Base-by-base conservation (phyloP, 2,113 vertebrate genomes). In the Gnathonemus echidnorhynchus region DNA sequence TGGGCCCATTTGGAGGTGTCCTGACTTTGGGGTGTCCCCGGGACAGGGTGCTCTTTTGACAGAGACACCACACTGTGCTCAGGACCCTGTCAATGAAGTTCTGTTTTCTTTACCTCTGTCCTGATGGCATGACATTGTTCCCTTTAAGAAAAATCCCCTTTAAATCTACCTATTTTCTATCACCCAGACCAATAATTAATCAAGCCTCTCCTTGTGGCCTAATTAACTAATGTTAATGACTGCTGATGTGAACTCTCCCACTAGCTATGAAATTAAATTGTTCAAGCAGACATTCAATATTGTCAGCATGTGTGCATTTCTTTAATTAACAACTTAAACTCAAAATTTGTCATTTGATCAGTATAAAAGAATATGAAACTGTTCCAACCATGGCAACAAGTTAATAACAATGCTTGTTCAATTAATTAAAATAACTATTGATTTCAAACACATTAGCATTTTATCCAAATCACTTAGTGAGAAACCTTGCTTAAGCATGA, bases 361-460 rank as follows among this genome's bases (percentile, higher is more conserved):
- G 50, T 35, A 39, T 19, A 53, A 87, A 87, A 56, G 7, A 87
- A 53, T 19, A 53, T 21, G 46, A 85, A 48, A 85, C 39, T 85
- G 39, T 48, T 45, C 21, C 39, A 42, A 24, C 42, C 83, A 85
- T 45, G 45, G 19, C 24, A 52, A 53, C 31, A 48, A 35, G 49
- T 35, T 53, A 45, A 46, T 46, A 27, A 15, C 24, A n/a, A 21
- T 21, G 46, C 45, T 15, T 86, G 9, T 10, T 48, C 46, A 50
- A 46, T n/a, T 27, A 27, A 86, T 86, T 86, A 48, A 49, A 86
- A 86, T 74, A 39, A 89, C 88, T 50, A 50, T 50, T 53, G 31
- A 80, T 80, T 80, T 80, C 74, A 80, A 80, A 80, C 74, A 80
- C n/a, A 45, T 83, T 24, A 21, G 83, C 45, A 85, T 85, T 85